A percentile compares a stretch with the other conserved stretches of the same genome.
phyloP scores from a whole-genome alignment of 2,797 vertebrate genomes.

The Arnoldichthys spilopterus region DNA sequence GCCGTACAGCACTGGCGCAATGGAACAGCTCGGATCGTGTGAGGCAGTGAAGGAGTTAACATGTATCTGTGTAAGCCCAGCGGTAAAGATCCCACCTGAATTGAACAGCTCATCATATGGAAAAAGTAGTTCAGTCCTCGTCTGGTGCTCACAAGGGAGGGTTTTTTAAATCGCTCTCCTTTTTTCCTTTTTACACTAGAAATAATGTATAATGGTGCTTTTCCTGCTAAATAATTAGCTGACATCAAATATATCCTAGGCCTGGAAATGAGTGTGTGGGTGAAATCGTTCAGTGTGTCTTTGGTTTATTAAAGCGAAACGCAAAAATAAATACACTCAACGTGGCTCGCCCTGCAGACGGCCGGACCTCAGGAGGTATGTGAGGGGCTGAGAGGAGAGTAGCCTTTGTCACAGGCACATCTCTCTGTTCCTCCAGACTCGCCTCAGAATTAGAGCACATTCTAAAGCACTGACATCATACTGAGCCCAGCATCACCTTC shows the following conservation, averaged over 20 bases:
- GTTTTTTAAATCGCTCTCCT: conserved; percentile 58
- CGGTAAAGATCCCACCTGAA: conserved; percentile 70
- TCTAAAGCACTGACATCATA: not conserved
- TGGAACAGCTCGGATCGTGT: conserved; percentile 42
- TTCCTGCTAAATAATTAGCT: conserved; percentile 61
- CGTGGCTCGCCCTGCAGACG: not conserved
- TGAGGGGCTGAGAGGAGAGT: not conserved
- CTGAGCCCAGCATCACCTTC: not conserved
- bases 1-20: conserved; percentile 14
- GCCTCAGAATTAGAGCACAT: conserved; percentile 2
- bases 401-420: not conserved
- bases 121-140: conserved; percentile 68
- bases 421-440: not conserved
- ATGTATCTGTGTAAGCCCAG: conserved; percentile 59
- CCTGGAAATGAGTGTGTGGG: conserved; percentile 32
- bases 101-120: conserved; percentile 67
- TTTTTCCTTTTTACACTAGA: conserved; percentile 61
- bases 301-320: conserved; percentile 1
- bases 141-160: conserved; percentile 62
- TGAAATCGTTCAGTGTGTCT: conserved; percentile 10
- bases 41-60: conserved; percentile 68
- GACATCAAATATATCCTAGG: conserved; percentile 51
- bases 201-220: conserved; percentile 62
- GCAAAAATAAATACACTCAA: conserved; percentile 11
- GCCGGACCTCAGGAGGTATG: not conserved